Evolutionary conservation across 2,113 vertebrate genomes (phyloP), one percentile per base, ranked within the genome.

Genomic region (Perca schrenkii): DNA sequence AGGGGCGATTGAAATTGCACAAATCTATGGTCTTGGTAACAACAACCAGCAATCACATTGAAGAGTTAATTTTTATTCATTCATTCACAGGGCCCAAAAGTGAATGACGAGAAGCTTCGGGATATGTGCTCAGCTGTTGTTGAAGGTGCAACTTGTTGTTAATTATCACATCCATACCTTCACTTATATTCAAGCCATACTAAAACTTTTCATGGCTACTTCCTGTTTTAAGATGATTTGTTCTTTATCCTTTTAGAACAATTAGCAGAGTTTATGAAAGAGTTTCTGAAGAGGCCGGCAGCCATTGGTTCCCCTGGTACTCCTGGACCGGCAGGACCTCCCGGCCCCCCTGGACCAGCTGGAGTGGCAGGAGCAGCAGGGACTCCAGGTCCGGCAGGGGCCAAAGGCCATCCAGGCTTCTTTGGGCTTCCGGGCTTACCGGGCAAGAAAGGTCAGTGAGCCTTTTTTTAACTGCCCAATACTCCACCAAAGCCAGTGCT

Each of bases 81-180:
- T 17, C 6, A 25, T 79, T 79, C 31, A 80, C 74, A 96, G 96
- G 96, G 96, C 31, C 93, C 93, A 10, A 95, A 95, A 90, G 91
- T 93, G 62, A 95, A 2, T 0, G 95, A 96, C 1, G 94, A 94
- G 21, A 92, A 91, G 77, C 94, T 96, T 46, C 93, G 93, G 7
- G 94, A 96, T 47, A 94, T 96, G 62, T 96, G 96, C 62, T 90
- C 93, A 50, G 93, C 85, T 12, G 80, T 96, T 13, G 94, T 96
- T 66, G 94, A 95, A 95, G 96, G 96, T 95, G 75, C 3, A 28
- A 17, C 66, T 67, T 70, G 8, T 60, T 78, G 13, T 66, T 46
- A 8, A 47, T 50, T 22, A 34, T 68, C 21, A 22, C 6, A 25
- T 62, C 11, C 5, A 10, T 8, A 15, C 34, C 13, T 19, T 46